A percentile compares a stretch with the other conserved stretches of the same genome.
phyloP scores from a whole-genome alignment of 2,797 vertebrate genomes.

The Sebastes nivosus region DNA sequence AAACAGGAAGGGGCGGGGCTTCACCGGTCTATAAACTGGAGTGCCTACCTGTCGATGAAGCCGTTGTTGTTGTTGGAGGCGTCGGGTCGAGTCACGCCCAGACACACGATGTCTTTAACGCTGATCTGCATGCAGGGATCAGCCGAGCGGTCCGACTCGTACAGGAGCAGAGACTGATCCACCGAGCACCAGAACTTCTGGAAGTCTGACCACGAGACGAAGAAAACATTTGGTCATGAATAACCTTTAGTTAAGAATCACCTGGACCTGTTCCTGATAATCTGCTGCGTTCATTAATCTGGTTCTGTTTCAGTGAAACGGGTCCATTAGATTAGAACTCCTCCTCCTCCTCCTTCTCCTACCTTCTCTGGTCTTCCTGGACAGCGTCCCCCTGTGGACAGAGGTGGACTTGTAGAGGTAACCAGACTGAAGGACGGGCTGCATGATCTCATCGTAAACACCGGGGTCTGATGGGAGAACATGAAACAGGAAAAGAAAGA shows the following conservation, averaged over 20 bases:
- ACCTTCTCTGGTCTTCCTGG: slow-evolving; percentile 88
- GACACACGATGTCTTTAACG: slow-evolving; percentile 87
- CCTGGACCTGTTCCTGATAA: too few species aligned
- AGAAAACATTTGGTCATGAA: too few species aligned
- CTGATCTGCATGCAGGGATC: slow-evolving; percentile 87
- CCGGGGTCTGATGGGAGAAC: slow-evolving; percentile 70
- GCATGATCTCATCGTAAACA: slow-evolving; percentile 95
- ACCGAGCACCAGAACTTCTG: slow-evolving; percentile 89
- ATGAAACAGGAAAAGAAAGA: neutral
- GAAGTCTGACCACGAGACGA: slow-evolving; percentile 80
- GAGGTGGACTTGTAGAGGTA: slow-evolving; percentile 87
- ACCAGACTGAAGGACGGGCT: slow-evolving; percentile 87
- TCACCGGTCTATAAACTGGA: too few species aligned
- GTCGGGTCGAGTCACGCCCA: slow-evolving; percentile 87
- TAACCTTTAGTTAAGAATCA: too few species aligned
- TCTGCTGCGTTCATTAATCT: too few species aligned
- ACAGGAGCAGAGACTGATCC: slow-evolving; percentile 85
- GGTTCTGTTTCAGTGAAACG: too few species aligned
- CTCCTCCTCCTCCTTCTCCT: neutral
- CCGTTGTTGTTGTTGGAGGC: slow-evolving; percentile 67
- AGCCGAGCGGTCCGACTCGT: slow-evolving; percentile 85
- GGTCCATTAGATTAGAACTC: too few species aligned
- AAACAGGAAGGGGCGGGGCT: too few species aligned
- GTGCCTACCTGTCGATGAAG: slow-evolving; percentile 77
- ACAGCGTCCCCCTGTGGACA: slow-evolving; percentile 73